These are phyloP conservation scores for Crax fasciolata DNA, from an alignment of 2,797 vertebrate species.

Conservation along the genomic window DNA sequence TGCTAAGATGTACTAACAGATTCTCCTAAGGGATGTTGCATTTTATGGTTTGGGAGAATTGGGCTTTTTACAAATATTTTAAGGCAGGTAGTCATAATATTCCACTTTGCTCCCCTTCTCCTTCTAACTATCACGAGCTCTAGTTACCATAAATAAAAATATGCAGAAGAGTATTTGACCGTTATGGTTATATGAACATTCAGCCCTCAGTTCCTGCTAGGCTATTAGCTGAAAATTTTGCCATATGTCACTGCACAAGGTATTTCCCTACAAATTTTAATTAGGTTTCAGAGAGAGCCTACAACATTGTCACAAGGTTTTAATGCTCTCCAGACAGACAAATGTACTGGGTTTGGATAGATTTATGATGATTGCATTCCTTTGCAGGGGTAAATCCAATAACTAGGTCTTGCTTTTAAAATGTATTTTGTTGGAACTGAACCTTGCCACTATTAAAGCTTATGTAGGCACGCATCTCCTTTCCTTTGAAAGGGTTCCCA, in stretches of 20 bases:
- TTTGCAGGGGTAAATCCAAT: conserved; percentile 65
- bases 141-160: conserved; percentile 67
- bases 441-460: not conserved
- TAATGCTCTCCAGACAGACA: conserved; percentile 67
- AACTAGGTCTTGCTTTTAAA: conserved; percentile 32
- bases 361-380: conserved; percentile 52
- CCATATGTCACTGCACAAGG: conserved; percentile 61
- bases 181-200: conserved; percentile 59
- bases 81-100: conserved; percentile 40
- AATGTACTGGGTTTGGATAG: conserved; percentile 11
- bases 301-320: conserved; percentile 54
- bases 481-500: not conserved
- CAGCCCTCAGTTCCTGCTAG: conserved; percentile 48
- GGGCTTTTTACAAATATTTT: conserved; percentile 58
- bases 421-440: not conserved
- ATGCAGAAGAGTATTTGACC: conserved; percentile 67
- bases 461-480: not conserved
- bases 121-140: conserved; percentile 5
- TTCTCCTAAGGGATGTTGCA: conserved; percentile 40
- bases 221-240: conserved; percentile 67
- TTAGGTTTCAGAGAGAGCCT: conserved; percentile 66
- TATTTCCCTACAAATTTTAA: conserved; percentile 75
- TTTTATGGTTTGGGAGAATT: conserved; percentile 50
- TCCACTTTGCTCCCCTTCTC: conserved; percentile 20
- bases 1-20: conserved; percentile 29